A percentile compares a stretch with the other conserved stretches of the same genome.
These are phyloP conservation scores for Erinaceus europaeus DNA, from an alignment of 2,113 vertebrate species.

Conservation along the genomic window DNA sequence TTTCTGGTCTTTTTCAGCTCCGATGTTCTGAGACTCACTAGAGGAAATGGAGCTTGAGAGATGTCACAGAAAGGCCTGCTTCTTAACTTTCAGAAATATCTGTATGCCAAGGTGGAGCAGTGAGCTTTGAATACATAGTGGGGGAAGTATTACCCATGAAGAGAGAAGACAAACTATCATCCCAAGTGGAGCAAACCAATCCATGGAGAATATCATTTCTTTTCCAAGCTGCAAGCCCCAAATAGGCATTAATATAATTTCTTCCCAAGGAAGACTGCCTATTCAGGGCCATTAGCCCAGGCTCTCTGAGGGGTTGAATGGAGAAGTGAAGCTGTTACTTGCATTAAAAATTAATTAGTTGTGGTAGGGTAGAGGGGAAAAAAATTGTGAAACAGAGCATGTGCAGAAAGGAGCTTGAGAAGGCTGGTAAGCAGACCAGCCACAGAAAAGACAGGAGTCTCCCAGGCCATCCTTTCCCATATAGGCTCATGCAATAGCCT, in stretches of 20 bases:
- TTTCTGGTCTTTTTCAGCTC: slow-evolving; percentile 7
- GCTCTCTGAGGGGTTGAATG: slow-evolving; percentile 15
- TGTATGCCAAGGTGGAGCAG: neutral
- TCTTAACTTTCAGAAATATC: slow-evolving; percentile 39
- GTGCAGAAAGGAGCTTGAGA: neutral
- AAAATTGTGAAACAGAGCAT: neutral
- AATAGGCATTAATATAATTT: slow-evolving; percentile 50
- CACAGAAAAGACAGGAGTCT: neutral
- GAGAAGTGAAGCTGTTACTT: slow-evolving; percentile 47
- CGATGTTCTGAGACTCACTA: slow-evolving; percentile 23
- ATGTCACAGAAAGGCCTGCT: neutral
- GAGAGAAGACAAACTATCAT: neutral
- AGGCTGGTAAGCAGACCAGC: neutral
- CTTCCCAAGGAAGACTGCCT: neutral
- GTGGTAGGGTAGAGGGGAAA: neutral
- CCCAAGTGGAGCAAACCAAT: neutral
- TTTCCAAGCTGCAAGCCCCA: slow-evolving; percentile 14
- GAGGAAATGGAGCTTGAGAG: slow-evolving; percentile 11
- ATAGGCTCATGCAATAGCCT: neutral
- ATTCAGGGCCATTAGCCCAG: slow-evolving; percentile 16
- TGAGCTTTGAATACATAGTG: slow-evolving; percentile 30
- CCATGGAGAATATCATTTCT: slow-evolving; percentile 25
- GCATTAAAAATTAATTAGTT: slow-evolving; percentile 63
- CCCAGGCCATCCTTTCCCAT: neutral
- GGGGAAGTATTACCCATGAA: neutral